These are phyloP conservation scores for Heliconius hewitsoni DNA, from an alignment of 1,140 invertebrate species.

Conservation along the genomic window DNA sequence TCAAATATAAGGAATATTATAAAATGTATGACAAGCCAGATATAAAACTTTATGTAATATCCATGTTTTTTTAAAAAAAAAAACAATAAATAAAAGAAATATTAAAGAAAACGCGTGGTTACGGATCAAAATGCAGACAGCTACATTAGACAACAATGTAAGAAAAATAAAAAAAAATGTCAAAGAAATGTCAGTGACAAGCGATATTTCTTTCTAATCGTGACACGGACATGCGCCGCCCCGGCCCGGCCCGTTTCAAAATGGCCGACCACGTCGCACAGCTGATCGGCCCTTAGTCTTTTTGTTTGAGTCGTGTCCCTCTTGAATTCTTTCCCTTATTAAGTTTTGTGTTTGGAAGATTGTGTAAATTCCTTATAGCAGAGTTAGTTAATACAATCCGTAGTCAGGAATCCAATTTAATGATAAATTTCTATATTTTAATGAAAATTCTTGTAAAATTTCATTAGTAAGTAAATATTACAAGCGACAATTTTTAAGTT, in stretches of 20 bases:
- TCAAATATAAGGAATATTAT: too few relatives aligned
- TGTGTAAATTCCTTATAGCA: background rate
- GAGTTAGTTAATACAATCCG: background rate
- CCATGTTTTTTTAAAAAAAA: too few relatives aligned
- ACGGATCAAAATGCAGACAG: background rate
- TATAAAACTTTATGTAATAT: too few relatives aligned
- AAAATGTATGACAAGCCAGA: too few relatives aligned
- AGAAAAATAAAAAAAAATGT: background rate
- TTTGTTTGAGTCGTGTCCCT: slow-evolving; percentile 18
- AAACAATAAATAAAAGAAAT: too few relatives aligned
- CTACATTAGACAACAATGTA: background rate
- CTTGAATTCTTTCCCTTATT: slow-evolving; percentile 8
- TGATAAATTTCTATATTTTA: background rate
- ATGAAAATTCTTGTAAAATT: background rate
- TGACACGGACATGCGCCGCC: slow-evolving; percentile 59
- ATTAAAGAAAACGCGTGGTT: too few relatives aligned
- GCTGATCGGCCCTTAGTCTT: slow-evolving; percentile 59
- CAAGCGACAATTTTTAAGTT: too few relatives aligned
- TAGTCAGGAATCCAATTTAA: background rate
- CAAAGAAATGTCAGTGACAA: slow-evolving; percentile 4
- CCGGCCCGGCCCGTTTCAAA: slow-evolving; percentile 63
- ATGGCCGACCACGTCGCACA: slow-evolving; percentile 67
- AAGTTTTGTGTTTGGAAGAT: slow-evolving; percentile 2
- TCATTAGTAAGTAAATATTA: too few relatives aligned
- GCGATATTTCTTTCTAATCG: slow-evolving; percentile 8